Percentiles rank a stretch among this genome's conserved stretches.
These are phyloP conservation scores for Argyra leucocephala DNA, from an alignment of 2,888 invertebrate species.

Conservation along the genomic window DNA sequence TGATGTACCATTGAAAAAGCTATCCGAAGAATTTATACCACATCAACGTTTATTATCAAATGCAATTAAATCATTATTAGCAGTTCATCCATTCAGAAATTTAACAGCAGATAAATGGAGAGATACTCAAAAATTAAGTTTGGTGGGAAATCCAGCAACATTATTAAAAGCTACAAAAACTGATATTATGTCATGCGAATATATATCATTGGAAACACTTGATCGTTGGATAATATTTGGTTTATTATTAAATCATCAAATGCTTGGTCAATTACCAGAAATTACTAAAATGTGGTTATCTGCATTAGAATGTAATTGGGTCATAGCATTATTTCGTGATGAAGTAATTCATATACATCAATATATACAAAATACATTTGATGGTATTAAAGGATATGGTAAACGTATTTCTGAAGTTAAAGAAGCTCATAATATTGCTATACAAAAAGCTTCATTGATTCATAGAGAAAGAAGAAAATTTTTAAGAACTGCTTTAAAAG, in stretches of 20 bases:
- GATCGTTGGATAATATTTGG: slow-evolving; percentile 98
- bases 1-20: slow-evolving; percentile 86
- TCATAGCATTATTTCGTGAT: slow-evolving; percentile 87
- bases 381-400: slow-evolving; percentile 86
- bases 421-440: slow-evolving; percentile 82
- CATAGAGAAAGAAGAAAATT: slow-evolving; percentile 95
- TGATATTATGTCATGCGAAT: slow-evolving; percentile 96
- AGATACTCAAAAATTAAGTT: slow-evolving; percentile 81
- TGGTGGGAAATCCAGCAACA: slow-evolving; percentile 90
- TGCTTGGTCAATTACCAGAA: slow-evolving; percentile 68
- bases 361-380: slow-evolving; percentile 86
- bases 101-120: slow-evolving; percentile 90
- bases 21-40: slow-evolving; percentile 93
- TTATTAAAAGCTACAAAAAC: slow-evolving; percentile 89
- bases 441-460: slow-evolving; percentile 80
- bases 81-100: slow-evolving; percentile 82
- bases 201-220: slow-evolving; percentile 85
- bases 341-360: slow-evolving; percentile 94
- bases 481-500: slow-evolving; percentile 86
- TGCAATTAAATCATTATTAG: slow-evolving; percentile 78
- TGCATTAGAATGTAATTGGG: slow-evolving; percentile 89
- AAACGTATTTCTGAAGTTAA: slow-evolving; percentile 92
- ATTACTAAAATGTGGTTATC: slow-evolving; percentile 84
- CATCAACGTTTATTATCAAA: slow-evolving; percentile 78
- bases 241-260: slow-evolving; percentile 80